These are phyloP conservation scores for Archips crataeganus DNA, from an alignment of 2,888 invertebrate species.

Conservation along the genomic window DNA sequence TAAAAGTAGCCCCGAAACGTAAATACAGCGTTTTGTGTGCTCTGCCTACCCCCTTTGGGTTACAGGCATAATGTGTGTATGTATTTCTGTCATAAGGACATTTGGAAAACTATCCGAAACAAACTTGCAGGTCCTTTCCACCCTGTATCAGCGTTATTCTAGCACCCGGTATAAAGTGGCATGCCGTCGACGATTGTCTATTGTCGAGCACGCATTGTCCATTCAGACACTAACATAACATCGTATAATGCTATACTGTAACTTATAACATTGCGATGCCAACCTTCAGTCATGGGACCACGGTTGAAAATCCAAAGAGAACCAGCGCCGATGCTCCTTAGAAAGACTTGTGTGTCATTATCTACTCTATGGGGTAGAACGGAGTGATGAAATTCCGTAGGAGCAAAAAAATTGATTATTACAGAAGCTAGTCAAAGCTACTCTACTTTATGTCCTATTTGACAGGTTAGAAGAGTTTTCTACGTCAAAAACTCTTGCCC, in stretches of 20 bases:
- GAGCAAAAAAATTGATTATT: neutral
- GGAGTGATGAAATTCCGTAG: neutral
- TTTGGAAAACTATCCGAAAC: too few species aligned
- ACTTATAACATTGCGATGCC: neutral
- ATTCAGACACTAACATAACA: conserved; percentile 33
- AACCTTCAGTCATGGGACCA: neutral
- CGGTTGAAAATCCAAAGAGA: neutral
- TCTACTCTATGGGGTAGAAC: neutral
- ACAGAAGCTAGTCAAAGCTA: neutral
- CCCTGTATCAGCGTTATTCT: conserved; percentile 3
- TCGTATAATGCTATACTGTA: conserved; percentile 13
- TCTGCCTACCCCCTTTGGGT: too few species aligned
- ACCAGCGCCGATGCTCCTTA: neutral
- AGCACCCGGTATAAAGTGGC: conserved; percentile 19
- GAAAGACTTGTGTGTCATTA: neutral
- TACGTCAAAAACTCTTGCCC: neutral
- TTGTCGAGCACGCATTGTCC: conserved; percentile 36
- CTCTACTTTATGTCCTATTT: neutral
- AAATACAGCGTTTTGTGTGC: too few species aligned
- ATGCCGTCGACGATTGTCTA: conserved; percentile 36
- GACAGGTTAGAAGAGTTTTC: neutral
- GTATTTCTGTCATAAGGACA: too few species aligned
- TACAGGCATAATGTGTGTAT: too few species aligned
- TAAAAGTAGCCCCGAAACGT: too few species aligned
- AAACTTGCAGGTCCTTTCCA: neutral